Conservation (phyloP, 2,113 vertebrate genomes). For the Heliornis fulica region DNA sequence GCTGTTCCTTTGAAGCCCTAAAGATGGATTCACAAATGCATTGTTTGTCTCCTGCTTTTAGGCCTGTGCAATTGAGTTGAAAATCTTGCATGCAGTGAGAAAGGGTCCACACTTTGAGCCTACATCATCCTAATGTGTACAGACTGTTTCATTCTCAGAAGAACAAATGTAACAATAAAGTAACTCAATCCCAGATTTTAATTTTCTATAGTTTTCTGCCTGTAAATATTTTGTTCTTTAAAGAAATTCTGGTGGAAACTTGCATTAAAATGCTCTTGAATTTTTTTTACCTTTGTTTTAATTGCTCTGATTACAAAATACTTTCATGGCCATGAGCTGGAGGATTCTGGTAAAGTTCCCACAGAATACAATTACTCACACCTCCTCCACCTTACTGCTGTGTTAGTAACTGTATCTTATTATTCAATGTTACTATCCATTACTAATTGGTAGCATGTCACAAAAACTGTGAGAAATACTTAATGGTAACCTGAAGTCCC, state of each 20-base stretch:
- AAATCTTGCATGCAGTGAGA: neutral
- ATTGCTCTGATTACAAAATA: neutral
- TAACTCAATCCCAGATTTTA: neutral
- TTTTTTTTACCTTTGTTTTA: neutral
- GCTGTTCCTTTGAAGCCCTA: neutral
- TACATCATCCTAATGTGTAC: neutral
- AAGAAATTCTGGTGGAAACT: neutral
- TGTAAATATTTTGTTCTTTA: neutral
- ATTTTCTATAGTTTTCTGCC: neutral
- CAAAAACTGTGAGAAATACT: neutral
- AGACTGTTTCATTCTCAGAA: neutral
- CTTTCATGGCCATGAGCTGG: neutral
- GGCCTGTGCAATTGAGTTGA: neutral
- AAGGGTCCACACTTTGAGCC: neutral
- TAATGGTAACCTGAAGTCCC: neutral
- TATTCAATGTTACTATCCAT: neutral
- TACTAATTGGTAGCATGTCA: neutral
- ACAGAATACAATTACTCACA: slow-evolving; percentile 18
- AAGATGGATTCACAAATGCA: neutral
- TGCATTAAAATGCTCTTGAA: neutral
- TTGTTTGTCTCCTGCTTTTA: neutral
- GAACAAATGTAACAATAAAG: neutral
- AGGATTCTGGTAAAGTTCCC: neutral
- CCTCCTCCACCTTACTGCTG: neutral
- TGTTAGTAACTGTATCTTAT: neutral